These are phyloP conservation scores for Gortyna flavago DNA, from an alignment of 2,888 invertebrate species.

Conservation along the genomic window DNA sequence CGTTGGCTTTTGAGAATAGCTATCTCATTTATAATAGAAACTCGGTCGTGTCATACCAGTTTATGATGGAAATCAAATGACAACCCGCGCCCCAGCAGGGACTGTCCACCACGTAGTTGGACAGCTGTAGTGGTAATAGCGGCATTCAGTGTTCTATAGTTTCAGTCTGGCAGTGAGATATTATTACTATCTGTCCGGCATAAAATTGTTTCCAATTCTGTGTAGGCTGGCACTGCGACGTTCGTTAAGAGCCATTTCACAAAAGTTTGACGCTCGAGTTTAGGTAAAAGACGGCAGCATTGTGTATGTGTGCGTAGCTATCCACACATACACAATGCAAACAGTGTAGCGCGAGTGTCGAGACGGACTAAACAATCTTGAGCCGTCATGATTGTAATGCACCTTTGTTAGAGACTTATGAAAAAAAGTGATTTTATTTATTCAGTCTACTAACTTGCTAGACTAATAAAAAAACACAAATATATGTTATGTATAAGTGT, in stretches of 20 bases:
- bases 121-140: constrained; percentile 15
- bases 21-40: constrained; percentile 49
- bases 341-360: too few relatives aligned
- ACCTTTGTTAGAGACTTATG: too few relatives aligned
- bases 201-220: constrained; percentile 5
- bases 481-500: too few relatives aligned
- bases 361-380: too few relatives aligned
- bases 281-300: too few relatives aligned
- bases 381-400: too few relatives aligned
- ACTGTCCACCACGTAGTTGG: constrained; percentile 22
- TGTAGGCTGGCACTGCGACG: background rate
- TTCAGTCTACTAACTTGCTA: too few relatives aligned
- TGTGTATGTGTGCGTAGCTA: too few relatives aligned
- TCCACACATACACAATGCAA: too few relatives aligned
- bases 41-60: constrained; percentile 22
- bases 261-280: too few relatives aligned
- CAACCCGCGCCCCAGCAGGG: constrained; percentile 11
- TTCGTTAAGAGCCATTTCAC: background rate
- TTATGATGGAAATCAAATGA: constrained; percentile 35
- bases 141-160: constrained; percentile 28
- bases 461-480: too few relatives aligned
- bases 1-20: constrained; percentile 54
- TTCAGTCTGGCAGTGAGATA: constrained; percentile 10
- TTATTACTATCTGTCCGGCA: background rate
- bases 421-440: too few relatives aligned